Evolutionary conservation across 2,888 invertebrate genomes (phyloP).

Genomic region (Parochlus steinenii): DNA sequence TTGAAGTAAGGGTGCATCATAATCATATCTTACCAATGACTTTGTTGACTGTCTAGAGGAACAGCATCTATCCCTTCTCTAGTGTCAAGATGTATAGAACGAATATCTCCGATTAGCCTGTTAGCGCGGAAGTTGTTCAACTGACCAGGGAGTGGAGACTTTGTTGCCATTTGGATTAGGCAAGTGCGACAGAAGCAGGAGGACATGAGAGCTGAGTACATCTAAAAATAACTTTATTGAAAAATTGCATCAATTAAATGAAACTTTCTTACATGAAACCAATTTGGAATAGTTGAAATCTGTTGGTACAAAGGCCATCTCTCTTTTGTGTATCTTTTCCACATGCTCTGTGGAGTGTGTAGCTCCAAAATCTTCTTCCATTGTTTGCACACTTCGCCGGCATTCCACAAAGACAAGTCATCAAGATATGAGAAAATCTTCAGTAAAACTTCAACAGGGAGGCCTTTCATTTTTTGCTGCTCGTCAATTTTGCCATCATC

Average conservation of each 20-base stretch:
- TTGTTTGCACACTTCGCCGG: slow-evolving; percentile 68
- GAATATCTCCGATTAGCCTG: slow-evolving; percentile 58
- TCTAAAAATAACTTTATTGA: slow-evolving; percentile 29
- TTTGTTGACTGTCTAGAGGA: slow-evolving; percentile 25
- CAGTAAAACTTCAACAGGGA: slow-evolving; percentile 49
- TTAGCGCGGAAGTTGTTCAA: slow-evolving; percentile 72
- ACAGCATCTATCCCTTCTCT: slow-evolving; percentile 30
- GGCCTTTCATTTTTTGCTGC: slow-evolving; percentile 19
- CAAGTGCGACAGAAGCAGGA: slow-evolving; percentile 79
- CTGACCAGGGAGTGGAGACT: slow-evolving; percentile 45
- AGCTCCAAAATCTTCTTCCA: slow-evolving; percentile 70
- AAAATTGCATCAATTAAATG: slow-evolving; percentile 23
- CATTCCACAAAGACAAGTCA: slow-evolving; percentile 80
- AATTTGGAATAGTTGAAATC: slow-evolving; percentile 51
- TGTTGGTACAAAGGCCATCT: slow-evolving; percentile 79
- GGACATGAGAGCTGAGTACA: slow-evolving; percentile 48
- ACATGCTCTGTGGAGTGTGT: slow-evolving; percentile 59
- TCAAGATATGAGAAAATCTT: slow-evolving; percentile 80
- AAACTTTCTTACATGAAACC: slow-evolving; percentile 48
- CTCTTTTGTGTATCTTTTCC: slow-evolving; percentile 58
- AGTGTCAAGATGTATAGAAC: slow-evolving; percentile 26
- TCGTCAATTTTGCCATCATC: slow-evolving; percentile 15
- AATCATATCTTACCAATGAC: not conserved
- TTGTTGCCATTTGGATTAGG: slow-evolving; percentile 67
- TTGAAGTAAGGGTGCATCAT: slow-evolving; percentile 47